Percentiles rank a stretch among this genome's conserved stretches.
Evolutionary conservation across 2,113 vertebrate genomes (phyloP).

Genomic region (Pipra filicauda): DNA sequence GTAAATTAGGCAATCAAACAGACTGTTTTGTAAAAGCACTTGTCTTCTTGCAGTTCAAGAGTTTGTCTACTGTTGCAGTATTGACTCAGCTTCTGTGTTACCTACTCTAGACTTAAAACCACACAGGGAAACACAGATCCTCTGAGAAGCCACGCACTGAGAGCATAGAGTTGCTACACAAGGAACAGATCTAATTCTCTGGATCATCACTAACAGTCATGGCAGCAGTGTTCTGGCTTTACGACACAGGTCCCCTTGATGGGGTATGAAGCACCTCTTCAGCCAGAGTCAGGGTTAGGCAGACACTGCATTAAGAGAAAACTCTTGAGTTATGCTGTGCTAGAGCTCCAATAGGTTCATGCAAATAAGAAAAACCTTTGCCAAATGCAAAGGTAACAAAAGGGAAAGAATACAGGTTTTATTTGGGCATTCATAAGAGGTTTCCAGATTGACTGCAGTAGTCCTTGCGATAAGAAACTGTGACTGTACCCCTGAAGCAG

Average conservation of each 20-base stretch:
- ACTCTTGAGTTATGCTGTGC: neutral
- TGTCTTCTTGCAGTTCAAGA: neutral
- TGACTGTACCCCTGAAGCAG: neutral
- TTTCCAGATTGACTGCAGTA: neutral
- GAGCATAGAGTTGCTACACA: neutral
- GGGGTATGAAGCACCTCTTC: neutral
- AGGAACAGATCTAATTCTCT: neutral
- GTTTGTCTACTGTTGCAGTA: neutral
- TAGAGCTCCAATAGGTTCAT: neutral
- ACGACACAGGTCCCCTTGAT: neutral
- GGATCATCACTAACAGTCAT: neutral
- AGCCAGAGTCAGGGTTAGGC: neutral
- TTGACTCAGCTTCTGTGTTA: neutral
- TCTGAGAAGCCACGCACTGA: accelerated
- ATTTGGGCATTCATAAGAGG: neutral
- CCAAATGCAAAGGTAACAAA: neutral
- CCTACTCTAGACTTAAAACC: neutral
- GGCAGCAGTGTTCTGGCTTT: neutral
- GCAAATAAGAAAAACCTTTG: neutral
- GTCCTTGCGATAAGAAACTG: neutral
- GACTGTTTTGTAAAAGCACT: neutral
- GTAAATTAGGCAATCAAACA: neutral
- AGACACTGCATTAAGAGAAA: neutral
- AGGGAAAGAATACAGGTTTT: neutral
- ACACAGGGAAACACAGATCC: neutral